Conservation (phyloP, 2,113 vertebrate species). For the Bubo bubo region DNA sequence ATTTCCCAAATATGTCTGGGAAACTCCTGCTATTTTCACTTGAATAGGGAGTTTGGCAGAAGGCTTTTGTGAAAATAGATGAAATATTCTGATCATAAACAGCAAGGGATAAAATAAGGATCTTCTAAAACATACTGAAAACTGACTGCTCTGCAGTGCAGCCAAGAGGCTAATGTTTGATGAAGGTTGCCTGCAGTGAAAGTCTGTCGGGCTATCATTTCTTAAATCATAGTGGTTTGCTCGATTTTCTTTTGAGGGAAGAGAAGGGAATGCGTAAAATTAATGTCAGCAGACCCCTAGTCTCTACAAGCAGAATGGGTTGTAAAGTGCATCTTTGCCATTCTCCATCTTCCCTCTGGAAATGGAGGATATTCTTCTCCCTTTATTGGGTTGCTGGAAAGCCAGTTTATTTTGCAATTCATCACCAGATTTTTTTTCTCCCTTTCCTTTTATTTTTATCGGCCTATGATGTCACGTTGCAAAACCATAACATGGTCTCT, state of each 20-base stretch:
- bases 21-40: conserved; percentile 33
- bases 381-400: conserved; percentile 11
- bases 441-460: background rate
- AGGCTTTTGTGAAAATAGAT: conserved; percentile 17
- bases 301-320: background rate
- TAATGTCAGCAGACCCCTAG: background rate
- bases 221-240: conserved; percentile 59
- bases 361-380: conserved; percentile 32
- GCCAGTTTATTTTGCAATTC: conserved; percentile 25
- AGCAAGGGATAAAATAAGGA: conserved; percentile 34
- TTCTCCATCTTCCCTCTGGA: conserved; percentile 28
- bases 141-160: conserved; percentile 23
- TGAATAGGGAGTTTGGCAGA: background rate
- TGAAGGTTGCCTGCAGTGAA: conserved; percentile 53
- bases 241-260: conserved; percentile 35
- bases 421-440: background rate
- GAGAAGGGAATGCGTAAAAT: conserved; percentile 18
- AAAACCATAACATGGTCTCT: background rate
- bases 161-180: conserved; percentile 43
- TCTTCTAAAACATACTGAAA: conserved; percentile 37
- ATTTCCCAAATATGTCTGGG: background rate
- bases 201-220: conserved; percentile 33
- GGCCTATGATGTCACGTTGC: background rate
- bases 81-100: conserved; percentile 43
- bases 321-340: background rate